Conservation (phyloP, 2,113 vertebrate genomes). For the Chlorocebus sabaeus region DNA sequence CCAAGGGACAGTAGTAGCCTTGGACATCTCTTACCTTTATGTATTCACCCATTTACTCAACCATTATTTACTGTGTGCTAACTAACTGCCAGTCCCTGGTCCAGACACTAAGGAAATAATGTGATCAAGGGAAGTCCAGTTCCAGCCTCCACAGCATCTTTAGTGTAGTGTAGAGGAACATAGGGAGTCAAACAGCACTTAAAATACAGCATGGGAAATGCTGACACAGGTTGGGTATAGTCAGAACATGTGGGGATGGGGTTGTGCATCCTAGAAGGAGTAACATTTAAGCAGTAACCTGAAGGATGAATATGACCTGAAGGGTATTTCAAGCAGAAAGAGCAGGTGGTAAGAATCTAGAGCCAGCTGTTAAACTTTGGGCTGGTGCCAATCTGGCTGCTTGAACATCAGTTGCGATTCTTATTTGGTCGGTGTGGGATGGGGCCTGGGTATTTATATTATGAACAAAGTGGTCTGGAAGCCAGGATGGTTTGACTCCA, state of each 20-base stretch:
- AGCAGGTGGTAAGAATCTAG: not conserved
- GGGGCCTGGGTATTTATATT: not conserved
- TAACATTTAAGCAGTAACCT: not conserved
- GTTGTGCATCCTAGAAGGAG: not conserved
- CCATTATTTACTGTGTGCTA: not conserved
- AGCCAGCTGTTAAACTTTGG: not conserved
- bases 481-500: not conserved
- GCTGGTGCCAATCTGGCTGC: rapidly evolving
- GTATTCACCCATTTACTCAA: not conserved
- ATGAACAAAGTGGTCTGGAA: not conserved
- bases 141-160: not conserved
- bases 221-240: not conserved
- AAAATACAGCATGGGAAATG: not conserved
- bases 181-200: not conserved
- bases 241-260: not conserved
- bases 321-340: not conserved
- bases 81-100: not conserved
- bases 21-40: not conserved
- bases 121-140: not conserved
- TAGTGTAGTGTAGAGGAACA: not conserved
- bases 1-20: not conserved
- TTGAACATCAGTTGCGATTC: not conserved
- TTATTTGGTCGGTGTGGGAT: not conserved
- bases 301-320: not conserved
- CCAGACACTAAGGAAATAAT: not conserved